These are phyloP conservation scores for Panurus biarmicus DNA, from an alignment of 2,113 vertebrate genomes.

Conservation along the genomic window DNA sequence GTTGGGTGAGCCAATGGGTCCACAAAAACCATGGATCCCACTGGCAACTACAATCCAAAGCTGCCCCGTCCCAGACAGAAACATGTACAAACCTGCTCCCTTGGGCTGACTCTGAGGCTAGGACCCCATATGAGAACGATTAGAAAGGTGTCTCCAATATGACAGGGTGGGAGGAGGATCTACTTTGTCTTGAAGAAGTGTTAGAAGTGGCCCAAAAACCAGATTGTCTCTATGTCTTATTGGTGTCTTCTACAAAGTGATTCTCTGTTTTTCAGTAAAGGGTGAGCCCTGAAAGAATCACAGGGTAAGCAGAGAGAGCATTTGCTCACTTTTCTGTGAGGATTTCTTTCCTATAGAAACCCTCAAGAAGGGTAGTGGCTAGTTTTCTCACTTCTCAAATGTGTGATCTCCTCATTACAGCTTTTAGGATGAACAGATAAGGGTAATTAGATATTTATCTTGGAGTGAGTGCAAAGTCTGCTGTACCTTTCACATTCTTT, in stretches of 20 bases:
- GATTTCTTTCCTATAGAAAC: background rate
- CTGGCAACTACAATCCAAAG: background rate
- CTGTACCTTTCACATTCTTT: background rate
- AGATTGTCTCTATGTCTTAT: background rate
- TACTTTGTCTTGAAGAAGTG: background rate
- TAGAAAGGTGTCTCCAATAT: background rate
- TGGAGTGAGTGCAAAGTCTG: background rate
- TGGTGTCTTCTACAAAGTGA: background rate
- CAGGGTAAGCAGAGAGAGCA: background rate
- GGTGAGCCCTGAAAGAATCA: background rate
- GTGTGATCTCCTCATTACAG: background rate
- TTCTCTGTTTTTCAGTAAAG: background rate
- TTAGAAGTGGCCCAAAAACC: background rate
- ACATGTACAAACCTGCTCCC: background rate
- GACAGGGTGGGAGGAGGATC: background rate
- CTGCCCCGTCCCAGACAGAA: background rate
- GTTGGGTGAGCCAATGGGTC: background rate
- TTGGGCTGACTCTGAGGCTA: rapidly evolving
- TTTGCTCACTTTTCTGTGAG: background rate
- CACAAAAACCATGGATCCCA: background rate
- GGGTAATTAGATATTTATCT: background rate
- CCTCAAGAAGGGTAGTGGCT: background rate
- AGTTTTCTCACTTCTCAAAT: background rate
- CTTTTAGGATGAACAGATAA: background rate
- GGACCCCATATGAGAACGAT: background rate